Conservation (phyloP, 2,888 invertebrate genomes). For the Galerucella calmariensis region DNA sequence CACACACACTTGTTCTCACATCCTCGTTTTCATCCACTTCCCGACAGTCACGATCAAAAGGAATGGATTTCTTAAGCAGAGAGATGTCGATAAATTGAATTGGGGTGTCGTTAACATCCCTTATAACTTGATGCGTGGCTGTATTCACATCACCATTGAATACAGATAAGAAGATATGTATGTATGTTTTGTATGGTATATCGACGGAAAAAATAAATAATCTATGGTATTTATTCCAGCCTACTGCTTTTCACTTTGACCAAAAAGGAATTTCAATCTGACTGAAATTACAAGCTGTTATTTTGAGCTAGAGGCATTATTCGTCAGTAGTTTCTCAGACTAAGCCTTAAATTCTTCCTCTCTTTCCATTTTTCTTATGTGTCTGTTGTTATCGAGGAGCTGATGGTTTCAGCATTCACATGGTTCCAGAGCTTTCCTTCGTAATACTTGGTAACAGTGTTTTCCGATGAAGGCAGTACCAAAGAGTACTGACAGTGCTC, state of each 20-base stretch:
- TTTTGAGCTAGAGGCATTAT: no score
- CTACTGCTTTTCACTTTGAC: neutral
- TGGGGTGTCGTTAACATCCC: conserved; percentile 34
- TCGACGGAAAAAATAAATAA: neutral
- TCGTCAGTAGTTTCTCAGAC: no score
- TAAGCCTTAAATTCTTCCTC: no score
- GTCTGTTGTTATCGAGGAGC: no score
- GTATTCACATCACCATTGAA: conserved; percentile 30
- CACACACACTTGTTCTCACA: conserved; percentile 22
- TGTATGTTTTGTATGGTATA: neutral
- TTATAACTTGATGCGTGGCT: conserved; percentile 21
- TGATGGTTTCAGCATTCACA: no score
- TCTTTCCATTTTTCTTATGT: no score
- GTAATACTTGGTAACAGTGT: no score
- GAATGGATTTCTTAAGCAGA: conserved; percentile 21
- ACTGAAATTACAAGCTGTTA: no score
- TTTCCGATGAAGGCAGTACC: no score
- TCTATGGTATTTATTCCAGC: neutral
- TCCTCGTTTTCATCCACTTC: neutral
- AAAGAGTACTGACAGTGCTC: no score
- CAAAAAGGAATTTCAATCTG: no score
- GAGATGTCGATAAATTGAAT: conserved; percentile 33
- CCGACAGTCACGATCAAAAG: conserved; percentile 21
- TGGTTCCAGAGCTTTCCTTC: no score
- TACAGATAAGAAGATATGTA: conserved; percentile 1